Evolutionary conservation across 2,888 invertebrate genomes (phyloP).

Genomic region (Podabrus alpinus): DNA sequence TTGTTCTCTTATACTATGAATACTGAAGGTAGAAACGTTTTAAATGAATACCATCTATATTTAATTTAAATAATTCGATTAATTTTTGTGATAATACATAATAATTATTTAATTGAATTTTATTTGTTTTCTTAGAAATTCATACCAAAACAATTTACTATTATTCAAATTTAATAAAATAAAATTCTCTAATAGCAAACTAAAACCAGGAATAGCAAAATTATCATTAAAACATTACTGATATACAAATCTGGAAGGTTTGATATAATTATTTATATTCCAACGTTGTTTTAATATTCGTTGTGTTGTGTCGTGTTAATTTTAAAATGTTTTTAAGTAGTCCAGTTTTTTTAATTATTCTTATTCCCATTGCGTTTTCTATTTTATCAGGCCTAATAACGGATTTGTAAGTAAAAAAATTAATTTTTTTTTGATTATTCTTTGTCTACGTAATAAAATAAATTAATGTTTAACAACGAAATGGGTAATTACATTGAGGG

Average conservation of each 20-base stretch:
- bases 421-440: neutral
- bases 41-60: too few relatives aligned
- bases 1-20: too few relatives aligned
- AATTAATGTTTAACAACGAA: neutral
- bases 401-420: neutral
- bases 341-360: neutral
- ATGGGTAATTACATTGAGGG: neutral
- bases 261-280: neutral
- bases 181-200: neutral
- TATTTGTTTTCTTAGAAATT: too few relatives aligned
- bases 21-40: too few relatives aligned
- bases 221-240: neutral
- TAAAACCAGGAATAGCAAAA: neutral
- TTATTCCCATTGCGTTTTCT: neutral
- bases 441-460: neutral
- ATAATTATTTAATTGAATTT: too few relatives aligned
- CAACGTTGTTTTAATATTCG: neutral
- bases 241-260: neutral
- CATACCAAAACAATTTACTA: too few relatives aligned
- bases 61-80: too few relatives aligned
- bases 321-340: neutral
- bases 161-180: neutral
- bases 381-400: neutral
- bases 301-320: neutral
- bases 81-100: too few relatives aligned